Percentiles rank a stretch among this genome's conserved stretches.
Evolutionary conservation across 2,888 invertebrate genomes (phyloP).

Genomic region (Crocallis elinguaria): DNA sequence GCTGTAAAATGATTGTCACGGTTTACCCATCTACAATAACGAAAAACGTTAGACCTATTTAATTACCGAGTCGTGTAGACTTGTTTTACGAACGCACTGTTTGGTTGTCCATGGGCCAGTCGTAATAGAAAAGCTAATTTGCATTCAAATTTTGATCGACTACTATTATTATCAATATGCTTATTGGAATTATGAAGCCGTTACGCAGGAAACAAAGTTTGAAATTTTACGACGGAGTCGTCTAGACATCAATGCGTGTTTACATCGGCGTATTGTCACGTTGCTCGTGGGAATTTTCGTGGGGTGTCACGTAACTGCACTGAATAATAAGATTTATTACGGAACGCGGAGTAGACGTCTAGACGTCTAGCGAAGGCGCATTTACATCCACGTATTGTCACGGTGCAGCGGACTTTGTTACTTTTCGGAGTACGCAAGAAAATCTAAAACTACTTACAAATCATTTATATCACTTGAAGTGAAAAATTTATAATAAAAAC

Average conservation of each 20-base stretch:
- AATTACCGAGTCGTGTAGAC: background rate
- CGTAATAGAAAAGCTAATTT: too few relatives aligned
- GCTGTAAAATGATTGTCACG: too few relatives aligned
- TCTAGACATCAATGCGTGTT: constrained; percentile 13
- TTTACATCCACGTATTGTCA: constrained; percentile 1
- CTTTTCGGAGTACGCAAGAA: too few relatives aligned
- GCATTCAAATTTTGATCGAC: too few relatives aligned
- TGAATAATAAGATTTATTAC: constrained; percentile 11
- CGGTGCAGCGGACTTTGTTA: background rate
- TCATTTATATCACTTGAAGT: too few relatives aligned
- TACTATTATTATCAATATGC: too few relatives aligned
- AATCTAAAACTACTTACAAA: too few relatives aligned
- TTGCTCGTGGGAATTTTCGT: background rate
- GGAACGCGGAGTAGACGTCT: constrained; percentile 10
- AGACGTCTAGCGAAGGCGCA: constrained; percentile 14
- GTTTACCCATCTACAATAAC: background rate
- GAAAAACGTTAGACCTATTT: background rate
- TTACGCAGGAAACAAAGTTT: background rate
- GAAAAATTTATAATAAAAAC: background rate
- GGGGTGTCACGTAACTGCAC: background rate
- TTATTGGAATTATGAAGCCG: background rate
- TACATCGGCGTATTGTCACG: constrained; percentile 7
- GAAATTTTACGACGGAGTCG: background rate
- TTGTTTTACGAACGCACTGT: too few relatives aligned
- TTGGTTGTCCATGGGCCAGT: too few relatives aligned